Evolutionary conservation across 2,797 vertebrate genomes (phyloP).

Genomic region (Hipposideros larvatus): DNA sequence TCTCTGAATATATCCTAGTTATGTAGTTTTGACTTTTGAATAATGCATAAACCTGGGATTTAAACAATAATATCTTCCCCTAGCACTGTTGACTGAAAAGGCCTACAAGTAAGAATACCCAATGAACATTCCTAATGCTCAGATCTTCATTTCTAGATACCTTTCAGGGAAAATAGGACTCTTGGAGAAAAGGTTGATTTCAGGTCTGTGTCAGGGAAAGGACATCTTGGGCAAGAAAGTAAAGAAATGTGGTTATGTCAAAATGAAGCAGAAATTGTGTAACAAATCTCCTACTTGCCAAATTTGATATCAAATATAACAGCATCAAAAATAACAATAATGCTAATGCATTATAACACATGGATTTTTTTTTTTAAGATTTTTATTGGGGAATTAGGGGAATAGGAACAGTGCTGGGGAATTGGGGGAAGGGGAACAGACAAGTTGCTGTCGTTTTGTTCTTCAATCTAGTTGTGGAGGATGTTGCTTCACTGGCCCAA

Average conservation of each 20-base stretch:
- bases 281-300: neutral
- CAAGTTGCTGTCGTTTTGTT: no score
- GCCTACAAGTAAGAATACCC: neutral
- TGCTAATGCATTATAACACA: neutral
- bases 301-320: neutral
- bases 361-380: no score
- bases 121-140: no score
- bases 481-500: no score
- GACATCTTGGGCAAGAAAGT: neutral
- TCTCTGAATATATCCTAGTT: neutral
- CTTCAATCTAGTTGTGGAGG: no score
- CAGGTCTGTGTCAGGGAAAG: neutral
- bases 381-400: no score
- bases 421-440: no score
- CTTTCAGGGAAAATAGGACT: neutral
- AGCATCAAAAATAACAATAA: neutral
- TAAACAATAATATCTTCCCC: neutral
- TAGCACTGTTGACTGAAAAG: neutral
- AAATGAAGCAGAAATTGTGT: neutral
- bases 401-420: no score
- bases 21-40: conserved; percentile 26
- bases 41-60: neutral
- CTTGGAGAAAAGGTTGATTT: neutral
- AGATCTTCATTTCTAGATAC: neutral
- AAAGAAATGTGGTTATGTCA: neutral